Evolutionary conservation across 2,113 vertebrate species (phyloP), one percentile per base, ranked within the genome.

Genomic region (Spermophilus dauricus): DNA sequence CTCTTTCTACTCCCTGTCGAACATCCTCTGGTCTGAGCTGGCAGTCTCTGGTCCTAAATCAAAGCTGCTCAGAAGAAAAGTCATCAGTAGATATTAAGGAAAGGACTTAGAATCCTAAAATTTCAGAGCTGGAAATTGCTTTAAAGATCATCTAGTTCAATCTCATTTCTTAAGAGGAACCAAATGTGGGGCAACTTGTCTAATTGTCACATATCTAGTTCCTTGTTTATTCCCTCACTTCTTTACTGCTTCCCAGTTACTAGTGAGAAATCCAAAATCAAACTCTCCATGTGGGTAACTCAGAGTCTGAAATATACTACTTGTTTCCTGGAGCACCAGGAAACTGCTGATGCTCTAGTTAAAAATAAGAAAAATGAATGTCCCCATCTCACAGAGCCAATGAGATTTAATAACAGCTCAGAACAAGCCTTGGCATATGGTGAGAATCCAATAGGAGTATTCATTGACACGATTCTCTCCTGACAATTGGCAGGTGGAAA

Each of bases 11-110:
- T 16, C 26, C 24, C 22, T 2, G 22, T 28, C 45, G 4, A 7
- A 34, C 17, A 20, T 12, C 45, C 73, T 58, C 75, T 75, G 48
- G 10, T 73, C 63, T 56, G 14, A 78, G 58, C 4, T 12, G 37
- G 86, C 32, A n/a, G 30, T 76, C 89, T 92, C 30, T 78, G 72
- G 45, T 90, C 42, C 73, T 95, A 93, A 93, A 89, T 91, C 83
- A 86, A 69, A 93, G 45, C 53, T 78, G 17, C 69, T 94, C 45
- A 72, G 34, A 70, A 86, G n/a, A 89, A 82, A 90, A 86, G 1
- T 32, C 26, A 56, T 53, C 34, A 61, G 45, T 32, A 76, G 42
- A 70, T 77, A 65, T 8, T 34, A 76, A 92, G 45, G 72, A 93
- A 78, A 88, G 48, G 45, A 95, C 51, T 83, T 61, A 75, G 56